Base-by-base conservation (phyloP, 2,113 vertebrate species). In the Hypanus sabinus region DNA sequence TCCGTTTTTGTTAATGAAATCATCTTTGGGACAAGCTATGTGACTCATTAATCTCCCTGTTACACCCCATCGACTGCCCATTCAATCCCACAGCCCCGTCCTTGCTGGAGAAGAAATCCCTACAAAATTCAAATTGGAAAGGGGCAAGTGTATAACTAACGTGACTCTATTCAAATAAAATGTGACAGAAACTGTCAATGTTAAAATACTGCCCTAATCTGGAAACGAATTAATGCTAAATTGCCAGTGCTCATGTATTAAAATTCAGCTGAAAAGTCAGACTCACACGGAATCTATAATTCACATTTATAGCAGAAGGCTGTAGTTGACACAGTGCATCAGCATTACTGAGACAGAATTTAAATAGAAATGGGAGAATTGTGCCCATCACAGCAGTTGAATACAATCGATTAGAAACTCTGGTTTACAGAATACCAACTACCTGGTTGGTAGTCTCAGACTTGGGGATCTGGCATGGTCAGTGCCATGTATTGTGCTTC, bases 231-330 rank as follows among this genome's bases (percentile, higher is more conserved):
- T 33, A 90, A 90, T 90, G 85, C 85, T 65, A 90, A 90, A 90
- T 90, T 65, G 85, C 85, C 30, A 90, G 60, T 65, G 85, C 85
- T 90, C 30, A 65, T 90, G 85, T 90, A 90, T 90, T 90, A 90
- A 65, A 90, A 90, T 90, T 90, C 85, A 90, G 60, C 60, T 90
- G 85, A 90, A 65, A 90, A 87, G 83, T n/a, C 30, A 62, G 33
- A 90, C 85, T 12, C 85, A 20, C 85, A 90, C 30, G 83, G 85
- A 90, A 90, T 90, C 30, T 90, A n/a, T 90, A 65, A 90, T 90
- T 65, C 30, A 16, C 30, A 65, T 33, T 90, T 62, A 90, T n/a
- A 65, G 30, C 57, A n/a, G 85, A 90, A 65, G 30, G 85, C 85
- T 65, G 60, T 14, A 33, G 85, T 65, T 90, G 60, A 65, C 85